Percentiles rank a stretch among this genome's conserved stretches.
Evolutionary conservation across 2,113 vertebrate genomes (phyloP).

Genomic region (Microtus oregoni): DNA sequence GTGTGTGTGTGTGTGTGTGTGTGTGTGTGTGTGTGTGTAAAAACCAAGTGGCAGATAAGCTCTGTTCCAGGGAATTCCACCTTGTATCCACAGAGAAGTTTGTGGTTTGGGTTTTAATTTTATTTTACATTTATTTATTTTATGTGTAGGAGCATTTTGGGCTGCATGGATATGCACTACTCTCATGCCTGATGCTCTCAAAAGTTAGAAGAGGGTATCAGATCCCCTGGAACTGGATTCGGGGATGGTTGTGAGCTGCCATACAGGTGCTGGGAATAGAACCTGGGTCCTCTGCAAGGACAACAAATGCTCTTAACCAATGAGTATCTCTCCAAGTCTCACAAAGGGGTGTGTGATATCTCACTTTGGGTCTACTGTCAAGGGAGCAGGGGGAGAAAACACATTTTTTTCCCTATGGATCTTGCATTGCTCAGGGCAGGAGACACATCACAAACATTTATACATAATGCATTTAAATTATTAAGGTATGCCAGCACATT

Average conservation of each 20-base stretch:
- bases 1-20: too few relatives aligned
- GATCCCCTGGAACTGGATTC: not conserved
- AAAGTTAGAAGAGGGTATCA: not conserved
- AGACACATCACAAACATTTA: constrained; percentile 5
- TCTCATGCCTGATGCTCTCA: not conserved
- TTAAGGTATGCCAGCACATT: not conserved
- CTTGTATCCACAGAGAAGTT: not conserved
- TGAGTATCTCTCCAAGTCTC: not conserved
- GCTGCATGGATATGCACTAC: not conserved
- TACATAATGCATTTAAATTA: not conserved
- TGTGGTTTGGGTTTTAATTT: not conserved
- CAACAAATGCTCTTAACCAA: not conserved
- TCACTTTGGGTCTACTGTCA: not conserved
- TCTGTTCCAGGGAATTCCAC: not conserved
- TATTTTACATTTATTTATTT: not conserved
- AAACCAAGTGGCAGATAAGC: not conserved
- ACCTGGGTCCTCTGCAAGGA: not conserved
- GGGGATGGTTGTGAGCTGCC: not conserved
- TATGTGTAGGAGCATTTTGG: not conserved
- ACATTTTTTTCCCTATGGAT: not conserved
- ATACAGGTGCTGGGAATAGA: not conserved
- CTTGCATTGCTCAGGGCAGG: not conserved
- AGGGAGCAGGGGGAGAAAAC: not conserved
- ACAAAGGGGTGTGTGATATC: not conserved
- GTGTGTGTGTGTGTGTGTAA: not conserved